Conservation (phyloP, 2,797 vertebrate genomes). For the Takifugu rubripes region DNA sequence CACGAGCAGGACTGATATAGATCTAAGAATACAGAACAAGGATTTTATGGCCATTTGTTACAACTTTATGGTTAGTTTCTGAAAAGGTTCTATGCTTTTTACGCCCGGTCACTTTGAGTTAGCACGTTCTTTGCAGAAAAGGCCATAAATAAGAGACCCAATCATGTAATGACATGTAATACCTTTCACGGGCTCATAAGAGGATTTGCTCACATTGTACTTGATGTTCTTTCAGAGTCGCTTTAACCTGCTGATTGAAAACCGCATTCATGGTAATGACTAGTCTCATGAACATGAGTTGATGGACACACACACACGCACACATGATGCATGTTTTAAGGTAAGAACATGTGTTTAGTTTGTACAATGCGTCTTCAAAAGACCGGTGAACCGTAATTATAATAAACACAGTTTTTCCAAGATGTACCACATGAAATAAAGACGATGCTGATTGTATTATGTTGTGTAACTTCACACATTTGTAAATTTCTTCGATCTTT, state of each 20-base stretch:
- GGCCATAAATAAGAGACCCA: conserved; percentile 1
- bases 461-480: too few species aligned
- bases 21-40: conserved; percentile 23
- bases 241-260: conserved; percentile 9
- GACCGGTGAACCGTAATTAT: too few species aligned
- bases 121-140: conserved; percentile 7
- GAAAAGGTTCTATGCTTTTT: conserved; percentile 36
- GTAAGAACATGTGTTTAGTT: too few species aligned
- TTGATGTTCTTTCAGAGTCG: conserved; percentile 6
- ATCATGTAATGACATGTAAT: neutral
- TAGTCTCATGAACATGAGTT: conserved; percentile 28
- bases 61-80: too few species aligned
- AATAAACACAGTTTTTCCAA: neutral
- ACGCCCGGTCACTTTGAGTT: conserved; percentile 29
- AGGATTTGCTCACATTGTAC: conserved; percentile 5
- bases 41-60: conserved; percentile 27
- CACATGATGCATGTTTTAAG: neutral
- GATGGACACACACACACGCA: conserved; percentile 8
- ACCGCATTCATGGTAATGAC: conserved; percentile 14
- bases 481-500: too few species aligned
- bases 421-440: neutral
- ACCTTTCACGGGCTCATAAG: neutral
- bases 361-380: too few species aligned
- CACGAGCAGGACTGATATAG: too few species aligned
- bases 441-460: too few species aligned